Base-by-base conservation (phyloP, 2,888 invertebrate species). In the Amiota minor region DNA sequence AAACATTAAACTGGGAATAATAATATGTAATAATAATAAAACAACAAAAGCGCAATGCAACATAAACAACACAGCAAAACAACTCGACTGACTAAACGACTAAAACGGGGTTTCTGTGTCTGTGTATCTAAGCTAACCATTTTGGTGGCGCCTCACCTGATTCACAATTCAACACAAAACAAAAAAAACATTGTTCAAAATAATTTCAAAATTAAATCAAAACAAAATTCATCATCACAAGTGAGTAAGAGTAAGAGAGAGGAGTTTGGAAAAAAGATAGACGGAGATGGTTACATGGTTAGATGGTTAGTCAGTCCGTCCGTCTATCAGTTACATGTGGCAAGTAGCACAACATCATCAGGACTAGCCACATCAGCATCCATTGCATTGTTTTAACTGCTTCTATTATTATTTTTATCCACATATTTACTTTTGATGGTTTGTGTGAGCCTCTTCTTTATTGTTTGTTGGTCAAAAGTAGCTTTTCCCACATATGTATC, bases 131-230 rank as follows among this genome's bases (percentile, higher is more conserved):
- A 23, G n/a, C 35, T 23, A 35, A 62, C 45, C n/a, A 35, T 4
- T 23, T 11, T 62, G 4, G 35, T 20, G 20, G 61, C 35, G 23
- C 61, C 61, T 56, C 56, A 8, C 12, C 4, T 11, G 16, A n/a
- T n/a, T 14, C 53, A 9, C n/a, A 53, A 53, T n/a, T 11, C 53
- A 53, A 12, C 20, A 16, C 59, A 45, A 35, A 68, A 20, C 49
- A 35, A 35, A 35, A 35, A 35, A 35, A 35, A 35, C 35, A 35
- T 35, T 49, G 74, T 67, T 45, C 76, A 80, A 81, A 79, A 81
- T 80, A 79, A 83, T 84, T 78, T 77, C 18, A 71, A 81, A 85
- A 83, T 84, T 79, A 84, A 83, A 83, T 86, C 83, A 81, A 83
- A 83, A 81, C 80, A 85, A 72, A 53, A 55, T 69, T 70, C 53